Conservation (phyloP, 1,140 invertebrate species). For the Ephestia elutella region DNA sequence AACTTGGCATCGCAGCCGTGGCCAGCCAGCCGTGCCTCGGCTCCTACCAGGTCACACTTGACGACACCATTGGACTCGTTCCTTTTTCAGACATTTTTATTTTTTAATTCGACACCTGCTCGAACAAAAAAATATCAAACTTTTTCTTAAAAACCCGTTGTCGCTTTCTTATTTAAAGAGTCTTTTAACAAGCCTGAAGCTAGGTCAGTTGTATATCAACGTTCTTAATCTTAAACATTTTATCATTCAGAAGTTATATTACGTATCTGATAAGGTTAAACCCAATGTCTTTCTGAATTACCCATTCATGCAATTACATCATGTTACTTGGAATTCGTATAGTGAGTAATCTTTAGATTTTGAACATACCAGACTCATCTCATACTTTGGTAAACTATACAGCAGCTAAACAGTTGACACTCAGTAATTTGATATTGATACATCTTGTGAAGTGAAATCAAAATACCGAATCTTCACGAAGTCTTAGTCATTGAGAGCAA, state of each 20-base stretch:
- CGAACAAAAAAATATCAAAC: not conserved
- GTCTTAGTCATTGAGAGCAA: not conserved
- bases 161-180: too few relatives aligned
- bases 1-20: slow-evolving; percentile 64
- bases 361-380: not conserved
- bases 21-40: slow-evolving; percentile 49
- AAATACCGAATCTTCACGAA: not conserved
- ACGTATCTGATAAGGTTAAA: not conserved
- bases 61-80: slow-evolving; percentile 42
- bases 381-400: too few relatives aligned
- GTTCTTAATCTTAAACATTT: too few relatives aligned
- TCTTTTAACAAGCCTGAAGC: too few relatives aligned
- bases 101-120: slow-evolving; percentile 20
- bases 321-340: slow-evolving; percentile 14
- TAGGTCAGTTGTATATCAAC: too few relatives aligned
- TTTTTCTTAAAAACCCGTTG: not conserved
- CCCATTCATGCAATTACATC: not conserved
- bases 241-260: not conserved
- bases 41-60: slow-evolving; percentile 61
- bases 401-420: too few relatives aligned
- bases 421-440: too few relatives aligned
- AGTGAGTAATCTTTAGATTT: slow-evolving; percentile 16
- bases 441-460: too few relatives aligned
- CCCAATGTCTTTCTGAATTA: not conserved
- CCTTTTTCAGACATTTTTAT: slow-evolving; percentile 22